Conservation (phyloP, 1,140 invertebrate species). For the Mesaphorura yosii region DNA sequence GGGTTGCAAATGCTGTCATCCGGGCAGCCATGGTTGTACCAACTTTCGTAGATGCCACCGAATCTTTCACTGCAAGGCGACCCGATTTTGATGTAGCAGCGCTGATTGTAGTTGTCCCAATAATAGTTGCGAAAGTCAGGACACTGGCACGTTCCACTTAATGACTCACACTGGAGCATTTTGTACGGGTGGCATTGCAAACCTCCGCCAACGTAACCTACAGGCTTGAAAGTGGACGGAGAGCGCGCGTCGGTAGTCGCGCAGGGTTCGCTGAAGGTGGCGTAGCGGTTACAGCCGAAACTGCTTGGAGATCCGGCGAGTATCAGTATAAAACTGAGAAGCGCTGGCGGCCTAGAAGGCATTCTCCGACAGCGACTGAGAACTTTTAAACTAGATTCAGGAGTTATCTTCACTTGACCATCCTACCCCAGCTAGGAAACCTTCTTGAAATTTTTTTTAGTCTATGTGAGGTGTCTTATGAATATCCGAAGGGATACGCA, state of each 20-base stretch:
- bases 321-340: not conserved
- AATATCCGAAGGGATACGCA: not conserved
- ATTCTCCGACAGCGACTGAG: no score
- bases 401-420: not conserved
- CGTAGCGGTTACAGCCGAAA: not conserved
- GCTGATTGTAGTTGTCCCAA: not conserved
- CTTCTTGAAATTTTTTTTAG: not conserved
- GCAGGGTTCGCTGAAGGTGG: not conserved
- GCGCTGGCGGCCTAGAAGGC: no score
- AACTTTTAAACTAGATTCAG: no score
- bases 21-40: slow-evolving; percentile 6
- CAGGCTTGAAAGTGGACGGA: not conserved
- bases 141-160: not conserved
- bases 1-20: slow-evolving; percentile 7
- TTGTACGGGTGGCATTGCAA: not conserved
- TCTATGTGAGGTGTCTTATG: not conserved
- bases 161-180: not conserved
- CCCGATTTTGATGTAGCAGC: not conserved
- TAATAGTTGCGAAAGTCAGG: not conserved
- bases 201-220: not conserved
- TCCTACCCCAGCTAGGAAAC: not conserved
- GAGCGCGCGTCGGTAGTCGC: not conserved
- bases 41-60: not conserved
- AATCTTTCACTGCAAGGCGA: not conserved
- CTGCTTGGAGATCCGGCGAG: not conserved